A percentile compares a stretch with the other conserved stretches of the same genome.
phyloP scores from a whole-genome alignment of 2,888 invertebrate genomes.

The Scotopteryx bipunctaria region DNA sequence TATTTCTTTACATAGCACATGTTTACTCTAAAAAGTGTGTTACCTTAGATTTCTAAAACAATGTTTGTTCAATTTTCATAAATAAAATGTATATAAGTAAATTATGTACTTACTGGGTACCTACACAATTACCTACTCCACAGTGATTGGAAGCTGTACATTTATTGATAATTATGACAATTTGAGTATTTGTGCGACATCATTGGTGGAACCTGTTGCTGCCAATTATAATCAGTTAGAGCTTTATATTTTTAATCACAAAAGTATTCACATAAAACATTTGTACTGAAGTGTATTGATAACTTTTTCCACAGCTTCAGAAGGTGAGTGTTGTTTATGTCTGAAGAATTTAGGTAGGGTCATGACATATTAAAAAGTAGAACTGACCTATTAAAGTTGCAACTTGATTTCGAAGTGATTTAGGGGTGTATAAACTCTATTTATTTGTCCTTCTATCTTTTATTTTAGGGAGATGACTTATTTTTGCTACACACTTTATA shows the following conservation, averaged over 20 bases:
- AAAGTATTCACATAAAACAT: conserved; percentile 13
- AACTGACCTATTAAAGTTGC: too few relatives aligned
- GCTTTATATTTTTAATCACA: conserved; percentile 3
- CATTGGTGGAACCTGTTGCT: not conserved
- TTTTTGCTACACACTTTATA: too few relatives aligned
- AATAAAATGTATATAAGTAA: not conserved
- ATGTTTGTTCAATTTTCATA: not conserved
- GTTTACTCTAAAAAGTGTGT: conserved; percentile 12
- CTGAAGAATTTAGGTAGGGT: too few relatives aligned
- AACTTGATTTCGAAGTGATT: too few relatives aligned
- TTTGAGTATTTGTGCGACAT: conserved; percentile 5
- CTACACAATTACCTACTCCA: not conserved
- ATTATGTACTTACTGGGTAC: not conserved
- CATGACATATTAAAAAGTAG: too few relatives aligned
- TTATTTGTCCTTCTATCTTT: too few relatives aligned
- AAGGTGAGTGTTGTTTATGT: too few relatives aligned
- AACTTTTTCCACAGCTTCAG: too few relatives aligned
- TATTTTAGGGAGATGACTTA: too few relatives aligned
- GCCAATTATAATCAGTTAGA: conserved; percentile 9
- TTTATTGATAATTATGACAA: conserved; percentile 9
- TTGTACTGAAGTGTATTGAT: not conserved
- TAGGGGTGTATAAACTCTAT: too few relatives aligned
- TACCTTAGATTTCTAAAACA: not conserved
- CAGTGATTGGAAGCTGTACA: conserved; percentile 5
- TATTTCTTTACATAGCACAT: conserved; percentile 33